Percentiles rank a stretch among this genome's conserved stretches.
phyloP scores from a whole-genome alignment of 2,113 vertebrate genomes.

The Atherinomorus stipes region DNA sequence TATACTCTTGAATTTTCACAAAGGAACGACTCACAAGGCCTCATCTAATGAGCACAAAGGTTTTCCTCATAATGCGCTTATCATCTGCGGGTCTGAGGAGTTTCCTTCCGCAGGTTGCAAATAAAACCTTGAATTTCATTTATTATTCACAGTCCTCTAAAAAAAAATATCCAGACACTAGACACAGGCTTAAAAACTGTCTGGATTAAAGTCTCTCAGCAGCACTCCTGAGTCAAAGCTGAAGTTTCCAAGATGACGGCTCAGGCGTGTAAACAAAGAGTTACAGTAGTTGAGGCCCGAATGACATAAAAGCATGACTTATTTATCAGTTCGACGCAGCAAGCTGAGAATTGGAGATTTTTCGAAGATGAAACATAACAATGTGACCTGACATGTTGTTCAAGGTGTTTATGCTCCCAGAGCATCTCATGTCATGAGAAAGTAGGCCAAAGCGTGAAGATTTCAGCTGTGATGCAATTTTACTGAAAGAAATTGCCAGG shows the following conservation, averaged over 20 bases:
- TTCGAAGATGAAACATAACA: slow-evolving; percentile 15
- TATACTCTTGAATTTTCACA: not conserved
- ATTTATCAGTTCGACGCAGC: slow-evolving; percentile 18
- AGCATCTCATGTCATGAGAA: not conserved
- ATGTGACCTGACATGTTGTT: slow-evolving; percentile 11
- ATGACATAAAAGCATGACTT: slow-evolving; percentile 29
- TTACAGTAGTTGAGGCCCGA: slow-evolving; percentile 1
- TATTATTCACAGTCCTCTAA: not conserved
- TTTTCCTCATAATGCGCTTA: not conserved
- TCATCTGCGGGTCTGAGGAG: not conserved
- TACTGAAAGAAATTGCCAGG: not conserved
- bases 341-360: slow-evolving; percentile 5
- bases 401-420: slow-evolving; percentile 12
- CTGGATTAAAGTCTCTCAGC: not conserved
- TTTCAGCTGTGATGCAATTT: slow-evolving; percentile 13
- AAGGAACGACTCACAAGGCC: not conserved
- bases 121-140: slow-evolving; percentile 10
- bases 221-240: not conserved
- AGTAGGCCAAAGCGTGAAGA: slow-evolving; percentile 2
- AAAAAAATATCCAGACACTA: not conserved
- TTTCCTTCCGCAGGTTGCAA: slow-evolving; percentile 5
- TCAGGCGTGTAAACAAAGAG: slow-evolving; percentile 34
- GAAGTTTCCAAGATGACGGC: slow-evolving; percentile 14
- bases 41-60: not conserved
- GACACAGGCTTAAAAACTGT: not conserved